Percentiles rank a stretch among this genome's conserved stretches.
phyloP scores from a whole-genome alignment of 1,140 invertebrate genomes.

The Cherax quadricarinatus region DNA sequence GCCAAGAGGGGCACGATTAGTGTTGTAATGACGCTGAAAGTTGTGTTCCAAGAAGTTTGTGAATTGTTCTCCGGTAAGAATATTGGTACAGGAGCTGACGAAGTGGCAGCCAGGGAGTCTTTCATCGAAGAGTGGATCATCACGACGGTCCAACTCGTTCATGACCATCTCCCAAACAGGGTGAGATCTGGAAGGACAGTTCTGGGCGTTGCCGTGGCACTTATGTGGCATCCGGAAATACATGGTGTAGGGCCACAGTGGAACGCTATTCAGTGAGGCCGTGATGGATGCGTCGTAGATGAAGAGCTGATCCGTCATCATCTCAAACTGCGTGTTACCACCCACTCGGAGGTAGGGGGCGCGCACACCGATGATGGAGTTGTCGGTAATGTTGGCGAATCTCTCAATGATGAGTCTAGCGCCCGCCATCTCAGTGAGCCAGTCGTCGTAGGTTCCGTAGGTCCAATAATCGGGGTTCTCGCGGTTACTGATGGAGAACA shows the following conservation, averaged over 20 bases:
- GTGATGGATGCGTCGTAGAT: constrained; percentile 96
- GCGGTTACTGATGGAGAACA: constrained; percentile 95
- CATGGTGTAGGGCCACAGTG: constrained; percentile 96
- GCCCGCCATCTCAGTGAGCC: constrained; percentile 97
- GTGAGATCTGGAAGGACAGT: constrained; percentile 92
- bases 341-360: constrained; percentile 94
- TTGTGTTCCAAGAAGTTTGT: constrained; percentile 88
- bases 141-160: constrained; percentile 94
- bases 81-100: constrained; percentile 95
- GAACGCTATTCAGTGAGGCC: constrained; percentile 89
- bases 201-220: constrained; percentile 94
- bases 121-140: constrained; percentile 93
- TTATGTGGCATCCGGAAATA: constrained; percentile 97
- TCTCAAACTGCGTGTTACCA: constrained; percentile 96
- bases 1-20: constrained; percentile 94
- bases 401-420: constrained; percentile 80
- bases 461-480: constrained; percentile 94
- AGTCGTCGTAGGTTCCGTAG: constrained; percentile 91
- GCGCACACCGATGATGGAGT: constrained; percentile 90
- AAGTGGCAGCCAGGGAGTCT: constrained; percentile 92
- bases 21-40: constrained; percentile 94
- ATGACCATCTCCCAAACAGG: constrained; percentile 97
- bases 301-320: constrained; percentile 97
- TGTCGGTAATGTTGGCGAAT: constrained; percentile 94
- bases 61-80: constrained; percentile 85